Conservation (phyloP, 2,113 vertebrate species). For the Dunckerocampus dactyliophorus region DNA sequence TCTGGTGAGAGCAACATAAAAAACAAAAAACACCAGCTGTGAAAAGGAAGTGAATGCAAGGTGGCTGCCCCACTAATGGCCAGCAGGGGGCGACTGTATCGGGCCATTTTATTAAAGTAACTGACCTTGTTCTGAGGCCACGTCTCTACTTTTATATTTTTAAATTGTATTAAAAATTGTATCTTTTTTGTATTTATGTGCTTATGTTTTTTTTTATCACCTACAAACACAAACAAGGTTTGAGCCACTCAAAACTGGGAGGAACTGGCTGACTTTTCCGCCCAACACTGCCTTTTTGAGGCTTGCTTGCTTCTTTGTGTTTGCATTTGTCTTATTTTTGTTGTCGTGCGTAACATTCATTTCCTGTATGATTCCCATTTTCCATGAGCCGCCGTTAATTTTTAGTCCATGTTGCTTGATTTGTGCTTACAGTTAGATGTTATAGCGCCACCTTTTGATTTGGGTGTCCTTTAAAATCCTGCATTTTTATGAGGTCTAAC, state of each 20-base stretch:
- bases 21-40: slow-evolving; percentile 3
- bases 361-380: not conserved
- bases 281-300: too few relatives aligned
- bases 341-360: too few relatives aligned
- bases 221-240: too few relatives aligned
- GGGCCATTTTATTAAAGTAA: not conserved
- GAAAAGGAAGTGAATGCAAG: not conserved
- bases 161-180: too few relatives aligned
- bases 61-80: not conserved
- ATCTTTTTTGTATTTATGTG: too few relatives aligned
- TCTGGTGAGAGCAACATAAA: slow-evolving; percentile 54
- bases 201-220: too few relatives aligned
- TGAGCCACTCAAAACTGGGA: too few relatives aligned
- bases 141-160: not conserved
- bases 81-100: not conserved
- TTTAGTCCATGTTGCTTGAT: not conserved
- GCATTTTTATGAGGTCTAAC: too few relatives aligned
- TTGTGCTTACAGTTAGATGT: not conserved
- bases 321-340: too few relatives aligned
- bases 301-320: too few relatives aligned
- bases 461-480: too few relatives aligned
- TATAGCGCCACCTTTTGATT: not conserved
- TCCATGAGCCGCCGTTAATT: not conserved
- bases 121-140: not conserved
- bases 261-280: too few relatives aligned